A percentile compares a stretch with the other conserved stretches of the same genome.
These are phyloP conservation scores for Chorisops tibialis DNA, from an alignment of 2,888 invertebrate genomes.

Conservation along the genomic window DNA sequence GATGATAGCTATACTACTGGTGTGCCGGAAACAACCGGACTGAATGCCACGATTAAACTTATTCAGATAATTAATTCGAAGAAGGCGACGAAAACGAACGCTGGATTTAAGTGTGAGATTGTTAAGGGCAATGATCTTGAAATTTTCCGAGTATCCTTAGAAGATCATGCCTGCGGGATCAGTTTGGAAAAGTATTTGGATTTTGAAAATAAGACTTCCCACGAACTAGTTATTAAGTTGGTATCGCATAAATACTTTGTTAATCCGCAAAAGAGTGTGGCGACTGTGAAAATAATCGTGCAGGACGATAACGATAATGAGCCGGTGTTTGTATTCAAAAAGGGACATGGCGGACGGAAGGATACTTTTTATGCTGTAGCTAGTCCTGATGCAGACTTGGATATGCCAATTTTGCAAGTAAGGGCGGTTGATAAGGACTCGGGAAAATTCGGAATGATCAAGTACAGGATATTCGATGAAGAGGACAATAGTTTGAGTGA, in stretches of 20 bases:
- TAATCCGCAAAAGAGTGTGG: slow-evolving; percentile 70
- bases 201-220: slow-evolving; percentile 71
- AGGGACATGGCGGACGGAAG: slow-evolving; percentile 57
- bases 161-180: slow-evolving; percentile 80
- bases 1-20: slow-evolving; percentile 82
- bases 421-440: slow-evolving; percentile 86
- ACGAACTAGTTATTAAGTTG: slow-evolving; percentile 71
- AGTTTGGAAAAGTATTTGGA: slow-evolving; percentile 70
- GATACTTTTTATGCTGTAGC: slow-evolving; percentile 79
- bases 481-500: slow-evolving; percentile 44
- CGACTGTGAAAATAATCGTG: slow-evolving; percentile 76
- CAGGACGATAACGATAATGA: slow-evolving; percentile 85
- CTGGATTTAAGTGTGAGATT: slow-evolving; percentile 72
- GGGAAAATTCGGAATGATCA: slow-evolving; percentile 75
- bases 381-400: slow-evolving; percentile 68
- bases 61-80: slow-evolving; percentile 52
- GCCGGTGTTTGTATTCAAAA: slow-evolving; percentile 72
- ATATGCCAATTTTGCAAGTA: slow-evolving; percentile 74
- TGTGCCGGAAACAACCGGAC: slow-evolving; percentile 63
- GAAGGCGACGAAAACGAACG: slow-evolving; percentile 43
- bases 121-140: slow-evolving; percentile 66
- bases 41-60: slow-evolving; percentile 49
- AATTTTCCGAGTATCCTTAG: slow-evolving; percentile 69
- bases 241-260: slow-evolving; percentile 78
- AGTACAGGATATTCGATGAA: slow-evolving; percentile 58